Evolutionary conservation across 2,888 invertebrate genomes (phyloP), one percentile per base, ranked within the genome.

Genomic region (Cacoxenus indagator): DNA sequence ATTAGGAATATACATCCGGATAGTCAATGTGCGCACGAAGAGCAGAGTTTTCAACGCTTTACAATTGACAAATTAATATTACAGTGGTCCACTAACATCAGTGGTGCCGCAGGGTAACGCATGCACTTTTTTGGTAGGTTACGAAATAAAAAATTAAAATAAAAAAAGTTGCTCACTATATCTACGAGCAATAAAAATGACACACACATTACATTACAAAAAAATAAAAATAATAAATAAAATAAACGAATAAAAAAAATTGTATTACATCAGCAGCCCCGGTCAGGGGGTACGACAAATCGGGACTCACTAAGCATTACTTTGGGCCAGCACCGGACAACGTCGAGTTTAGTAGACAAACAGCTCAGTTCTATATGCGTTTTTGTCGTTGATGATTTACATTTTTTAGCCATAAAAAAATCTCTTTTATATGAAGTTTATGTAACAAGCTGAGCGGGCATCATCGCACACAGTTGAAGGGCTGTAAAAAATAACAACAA

Each of bases 341-440:
- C 71, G 76, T 70, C 73, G 76, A 78, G n/a, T n/a, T n/a, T 80
- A 80, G 80, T 79, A 76, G 75, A 68, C 72, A 64, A 74, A 73
- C 54, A 54, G 14, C 19, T 11, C 43, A 17, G 3, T 67, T 61
- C 57, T 65, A 69, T 64, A 67, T 57, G 61, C 24, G 22, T 43
- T 57, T 46, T 29, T 61, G 48, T 75, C 71, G 62, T 75, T 78
- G 82, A 82, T 82, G 81, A 82, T 81, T 82, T 80, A 80, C 77
- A 81, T 78, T 81, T 80, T 82, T 78, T 70, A 78, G 74, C 81
- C 76, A 80, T 80, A 78, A 75, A 81, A 80, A 78, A 81, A 77
- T 80, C 77, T 74, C 81, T 81, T 80, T 80, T 82, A 82, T 82
- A 76, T 80, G 78, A 78, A 78, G 73, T 67, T 61, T 65, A 45